Base-by-base conservation (phyloP, 2,888 invertebrate genomes). In the Shargacucullia verbasci region DNA sequence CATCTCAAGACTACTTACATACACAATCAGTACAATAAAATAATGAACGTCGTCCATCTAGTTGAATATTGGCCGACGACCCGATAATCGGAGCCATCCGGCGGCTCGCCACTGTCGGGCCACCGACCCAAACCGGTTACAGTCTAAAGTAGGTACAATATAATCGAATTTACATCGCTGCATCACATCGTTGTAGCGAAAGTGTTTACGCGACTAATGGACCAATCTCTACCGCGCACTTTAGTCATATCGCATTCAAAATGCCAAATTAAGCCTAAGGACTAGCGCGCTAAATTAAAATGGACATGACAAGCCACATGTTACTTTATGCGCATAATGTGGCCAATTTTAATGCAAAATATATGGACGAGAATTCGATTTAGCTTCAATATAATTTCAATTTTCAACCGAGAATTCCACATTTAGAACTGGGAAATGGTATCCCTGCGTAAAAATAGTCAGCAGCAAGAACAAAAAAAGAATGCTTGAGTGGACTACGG, bases 1-100 rank as follows among this genome's bases (percentile, higher is more conserved):
- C 50, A 62, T 52, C 60, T 62, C 45, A 67, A 66, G 39, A 56
- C 40, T 39, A 13, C 46, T 46, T 41, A 33, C 46, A 49, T 41
- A 33, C 58, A 45, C 60, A 70, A 72, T 66, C 69, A 64, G 64
- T 62, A 60, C 59, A 73, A 73, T 77, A 64, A 70, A 70, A 66
- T 74, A 75, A 79, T 76, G 72, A 70, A 73, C 65, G 69, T 53
- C 65, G 74, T 64, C 68, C 65, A 73, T 70, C 76, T 79, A 78
- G 78, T 77, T 70, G 74, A 80, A 80, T 84, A 84, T 83, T 78
- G 78, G 80, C 80, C 79, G 80, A 70, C 75, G 80, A 79, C 70
- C 78, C 79, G 79, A 85, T 87, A 87, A 89, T 87, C 78, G 78
- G 64, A 71, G 67, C 63, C 84, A 85, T 88, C 87, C 89, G 88